phyloP scores from a whole-genome alignment of 2,797 vertebrate genomes.

The Spea hammondii region DNA sequence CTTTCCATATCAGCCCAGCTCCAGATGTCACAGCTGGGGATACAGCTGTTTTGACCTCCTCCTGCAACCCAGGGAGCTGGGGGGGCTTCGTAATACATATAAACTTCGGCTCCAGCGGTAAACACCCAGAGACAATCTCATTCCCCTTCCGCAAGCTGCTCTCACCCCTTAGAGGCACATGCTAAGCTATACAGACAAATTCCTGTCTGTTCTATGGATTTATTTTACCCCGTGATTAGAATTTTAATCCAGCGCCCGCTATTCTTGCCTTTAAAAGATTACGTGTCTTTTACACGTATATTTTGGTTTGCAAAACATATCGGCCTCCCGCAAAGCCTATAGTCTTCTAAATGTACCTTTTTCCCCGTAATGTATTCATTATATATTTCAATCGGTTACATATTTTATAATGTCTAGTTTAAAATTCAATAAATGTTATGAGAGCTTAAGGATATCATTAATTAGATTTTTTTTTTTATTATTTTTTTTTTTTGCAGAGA shows the following conservation, averaged over 20 bases:
- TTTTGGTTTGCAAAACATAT: not conserved
- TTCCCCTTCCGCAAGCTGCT: not conserved
- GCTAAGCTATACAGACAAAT: not conserved
- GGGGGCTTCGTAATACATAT: constrained; percentile 36
- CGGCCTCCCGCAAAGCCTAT: not conserved
- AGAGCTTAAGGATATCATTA: not conserved
- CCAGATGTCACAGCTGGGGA: constrained; percentile 71
- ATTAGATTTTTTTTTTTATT: not conserved
- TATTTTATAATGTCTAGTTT: constrained; percentile 5
- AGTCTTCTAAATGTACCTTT: not conserved
- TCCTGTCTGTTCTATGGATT: not conserved
- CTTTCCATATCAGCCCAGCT: constrained; percentile 71
- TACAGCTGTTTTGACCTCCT: constrained; percentile 66
- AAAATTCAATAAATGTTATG: constrained; percentile 5
- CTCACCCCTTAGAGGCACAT: not conserved
- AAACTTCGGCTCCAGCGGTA: constrained; percentile 6
- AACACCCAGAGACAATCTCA: constrained; percentile 20
- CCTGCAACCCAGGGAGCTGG: constrained; percentile 46
- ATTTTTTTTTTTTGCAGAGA: not conserved
- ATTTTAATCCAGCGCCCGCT: too few species aligned
- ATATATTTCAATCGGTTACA: not conserved
- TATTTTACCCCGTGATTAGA: not conserved
- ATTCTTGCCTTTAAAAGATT: too few species aligned
- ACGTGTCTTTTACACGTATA: too few species aligned
- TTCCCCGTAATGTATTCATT: not conserved